Evolutionary conservation across 2,888 invertebrate genomes (phyloP).

Genomic region (Acanthacorydalis orientalis): DNA sequence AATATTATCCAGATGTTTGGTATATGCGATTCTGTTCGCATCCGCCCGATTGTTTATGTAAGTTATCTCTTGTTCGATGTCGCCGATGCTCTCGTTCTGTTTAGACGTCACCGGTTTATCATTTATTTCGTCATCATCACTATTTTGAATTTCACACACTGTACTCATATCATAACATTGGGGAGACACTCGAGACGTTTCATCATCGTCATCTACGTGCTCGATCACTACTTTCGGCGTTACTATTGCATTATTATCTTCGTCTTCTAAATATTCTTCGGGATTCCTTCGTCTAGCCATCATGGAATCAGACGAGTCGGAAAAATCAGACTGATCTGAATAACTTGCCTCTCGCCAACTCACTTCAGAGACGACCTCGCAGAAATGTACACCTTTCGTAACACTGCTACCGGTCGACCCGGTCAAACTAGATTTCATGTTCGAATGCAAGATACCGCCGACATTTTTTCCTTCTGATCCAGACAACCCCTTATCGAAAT

Average conservation of each 20-base stretch:
- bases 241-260: conserved; percentile 18
- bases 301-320: background rate
- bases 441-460: background rate
- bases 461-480: conserved; percentile 18
- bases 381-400: conserved; percentile 51
- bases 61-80: conserved; percentile 17
- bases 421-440: background rate
- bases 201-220: conserved; percentile 4
- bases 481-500: conserved; percentile 22
- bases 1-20: conserved; percentile 21
- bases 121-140: conserved; percentile 11
- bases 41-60: conserved; percentile 23
- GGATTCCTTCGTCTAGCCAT: background rate
- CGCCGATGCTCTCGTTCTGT: background rate
- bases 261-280: background rate
- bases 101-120: background rate
- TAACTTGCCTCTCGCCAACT: conserved; percentile 53
- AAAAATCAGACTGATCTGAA: conserved; percentile 18
- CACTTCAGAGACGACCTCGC: conserved; percentile 63
- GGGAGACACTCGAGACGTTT: too few species aligned
- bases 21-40: conserved; percentile 19
- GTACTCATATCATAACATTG: conserved; percentile 7
- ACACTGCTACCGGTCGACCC: conserved; percentile 18
- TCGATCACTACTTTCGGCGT: conserved; percentile 21
- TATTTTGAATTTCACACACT: background rate